Percentiles rank a stretch among this genome's conserved stretches.
These are phyloP conservation scores for Stratiomys singularior DNA, from an alignment of 2,888 invertebrate species.

Conservation along the genomic window DNA sequence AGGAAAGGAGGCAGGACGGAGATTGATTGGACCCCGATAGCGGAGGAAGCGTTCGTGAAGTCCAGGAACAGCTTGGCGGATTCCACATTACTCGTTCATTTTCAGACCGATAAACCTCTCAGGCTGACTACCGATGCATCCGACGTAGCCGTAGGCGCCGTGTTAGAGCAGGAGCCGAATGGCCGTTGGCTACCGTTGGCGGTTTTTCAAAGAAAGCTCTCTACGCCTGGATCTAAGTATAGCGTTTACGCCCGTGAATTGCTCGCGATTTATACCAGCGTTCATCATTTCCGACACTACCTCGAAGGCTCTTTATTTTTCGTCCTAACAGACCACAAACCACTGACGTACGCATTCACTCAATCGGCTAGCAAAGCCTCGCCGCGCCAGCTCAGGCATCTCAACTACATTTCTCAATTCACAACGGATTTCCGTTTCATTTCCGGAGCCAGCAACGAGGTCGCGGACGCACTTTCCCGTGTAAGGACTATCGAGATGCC, in stretches of 20 bases:
- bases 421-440: not conserved
- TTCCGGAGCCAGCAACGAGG: not conserved
- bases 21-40: not conserved
- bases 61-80: not conserved
- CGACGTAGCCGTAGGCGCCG: constrained; percentile 54
- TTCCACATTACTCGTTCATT: constrained; percentile 45
- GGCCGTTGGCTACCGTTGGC: constrained; percentile 54
- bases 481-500: not conserved
- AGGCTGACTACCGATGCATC: constrained; percentile 51
- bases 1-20: not conserved
- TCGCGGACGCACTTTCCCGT: not conserved
- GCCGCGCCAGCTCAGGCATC: not conserved
- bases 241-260: constrained; percentile 55
- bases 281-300: constrained; percentile 54
- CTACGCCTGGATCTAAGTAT: constrained; percentile 54
- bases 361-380: not conserved
- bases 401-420: constrained; percentile 2
- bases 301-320: constrained; percentile 15
- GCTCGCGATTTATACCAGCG: constrained; percentile 53
- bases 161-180: constrained; percentile 53
- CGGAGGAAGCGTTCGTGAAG: not conserved
- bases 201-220: constrained; percentile 56
- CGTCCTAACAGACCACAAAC: constrained; percentile 2
- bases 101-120: not conserved
- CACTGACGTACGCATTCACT: not conserved